Evolutionary conservation across 2,113 vertebrate species (phyloP).

Genomic region (Cryptotis parvus): DNA sequence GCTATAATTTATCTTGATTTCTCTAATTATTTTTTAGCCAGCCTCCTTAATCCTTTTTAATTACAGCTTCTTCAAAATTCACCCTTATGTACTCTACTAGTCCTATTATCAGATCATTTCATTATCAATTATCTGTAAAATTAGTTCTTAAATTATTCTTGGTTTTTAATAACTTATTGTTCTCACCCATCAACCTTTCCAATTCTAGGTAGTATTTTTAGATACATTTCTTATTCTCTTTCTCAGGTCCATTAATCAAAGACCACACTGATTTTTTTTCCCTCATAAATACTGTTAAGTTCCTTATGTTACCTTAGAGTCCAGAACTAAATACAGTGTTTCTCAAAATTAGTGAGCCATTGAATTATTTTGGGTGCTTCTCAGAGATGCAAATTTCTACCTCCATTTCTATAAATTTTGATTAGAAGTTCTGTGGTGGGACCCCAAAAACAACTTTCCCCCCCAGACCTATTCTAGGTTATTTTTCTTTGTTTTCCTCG

Average conservation of each 20-base stretch:
- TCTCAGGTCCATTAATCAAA: conserved; percentile 73
- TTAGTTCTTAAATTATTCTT: conserved; percentile 81
- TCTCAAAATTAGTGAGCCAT: background rate
- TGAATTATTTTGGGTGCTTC: background rate
- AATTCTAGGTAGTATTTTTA: conserved; percentile 82
- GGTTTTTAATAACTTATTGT: conserved; percentile 80
- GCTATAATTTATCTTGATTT: conserved; percentile 78
- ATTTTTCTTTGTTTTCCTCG: background rate
- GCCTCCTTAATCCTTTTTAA: conserved; percentile 79
- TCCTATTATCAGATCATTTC: conserved; percentile 80
- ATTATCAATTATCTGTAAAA: conserved; percentile 84
- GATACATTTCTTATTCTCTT: conserved; percentile 66
- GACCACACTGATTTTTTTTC: conserved; percentile 51
- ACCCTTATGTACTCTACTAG: conserved; percentile 68
- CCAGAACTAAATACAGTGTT: background rate
- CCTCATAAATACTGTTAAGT: conserved; percentile 21
- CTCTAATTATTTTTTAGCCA: conserved; percentile 76
- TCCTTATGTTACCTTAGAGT: background rate
- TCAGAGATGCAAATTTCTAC: background rate
- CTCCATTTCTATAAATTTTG: background rate
- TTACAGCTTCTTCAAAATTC: conserved; percentile 73
- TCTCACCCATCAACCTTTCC: conserved; percentile 79
- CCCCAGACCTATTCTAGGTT: background rate
- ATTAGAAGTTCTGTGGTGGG: background rate
- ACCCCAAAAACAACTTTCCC: background rate